Conservation (phyloP, 2,888 invertebrate species). For the Anthophora plumipes region DNA sequence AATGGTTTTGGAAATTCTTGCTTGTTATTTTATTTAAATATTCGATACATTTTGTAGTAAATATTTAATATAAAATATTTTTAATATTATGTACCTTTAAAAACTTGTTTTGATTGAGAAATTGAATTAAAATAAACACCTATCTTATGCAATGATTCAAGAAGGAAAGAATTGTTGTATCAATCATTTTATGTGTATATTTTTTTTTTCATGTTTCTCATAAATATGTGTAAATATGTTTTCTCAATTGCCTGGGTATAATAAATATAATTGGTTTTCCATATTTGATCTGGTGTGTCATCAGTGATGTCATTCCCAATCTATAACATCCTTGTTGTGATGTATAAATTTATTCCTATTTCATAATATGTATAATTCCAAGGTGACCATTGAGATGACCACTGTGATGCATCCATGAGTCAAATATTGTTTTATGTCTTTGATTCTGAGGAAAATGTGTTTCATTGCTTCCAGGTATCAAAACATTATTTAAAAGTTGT, state of each 20-base stretch:
- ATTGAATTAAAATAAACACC: neutral
- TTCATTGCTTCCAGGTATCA: neutral
- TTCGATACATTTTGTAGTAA: neutral
- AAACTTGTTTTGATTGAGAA: neutral
- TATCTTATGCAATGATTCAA: neutral
- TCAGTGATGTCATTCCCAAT: conserved; percentile 68
- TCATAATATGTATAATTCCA: conserved; percentile 65
- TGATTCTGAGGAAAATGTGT: neutral
- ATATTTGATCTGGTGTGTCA: conserved; percentile 72
- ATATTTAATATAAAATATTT: neutral
- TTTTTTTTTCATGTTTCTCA: neutral
- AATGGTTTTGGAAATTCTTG: neutral
- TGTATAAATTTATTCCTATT: conserved; percentile 65
- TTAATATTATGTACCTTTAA: neutral
- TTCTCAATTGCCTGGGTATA: conserved; percentile 53
- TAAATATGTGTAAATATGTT: conserved; percentile 10
- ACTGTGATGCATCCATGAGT: conserved; percentile 2
- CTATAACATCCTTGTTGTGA: conserved; percentile 70
- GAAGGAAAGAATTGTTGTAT: neutral
- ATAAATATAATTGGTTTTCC: conserved; percentile 58
- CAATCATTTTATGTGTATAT: neutral
- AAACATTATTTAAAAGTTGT: neutral
- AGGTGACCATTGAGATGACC: conserved; percentile 52
- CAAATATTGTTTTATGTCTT: neutral
- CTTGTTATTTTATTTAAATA: neutral